Base-by-base conservation (phyloP, 1,140 invertebrate species). In the Euwallacea fornicatus region DNA sequence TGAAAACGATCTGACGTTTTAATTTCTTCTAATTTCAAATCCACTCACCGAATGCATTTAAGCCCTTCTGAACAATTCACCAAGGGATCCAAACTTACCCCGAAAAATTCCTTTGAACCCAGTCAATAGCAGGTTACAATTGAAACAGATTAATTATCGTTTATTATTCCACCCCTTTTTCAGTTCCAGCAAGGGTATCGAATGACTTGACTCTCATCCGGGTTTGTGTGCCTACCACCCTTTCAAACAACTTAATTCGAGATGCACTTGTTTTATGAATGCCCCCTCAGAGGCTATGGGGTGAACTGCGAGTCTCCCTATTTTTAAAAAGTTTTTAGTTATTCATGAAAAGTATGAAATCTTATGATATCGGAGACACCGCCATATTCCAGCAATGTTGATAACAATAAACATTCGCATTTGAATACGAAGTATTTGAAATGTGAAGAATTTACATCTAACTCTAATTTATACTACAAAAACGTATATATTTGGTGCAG, bases 101-200 rank as follows among this genome's bases (percentile, higher is more conserved):
- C n/a, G 7, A 62, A 47, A 10, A 15, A n/a, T 50, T 44, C 62
- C 62, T 53, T 64, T 64, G 7, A 64, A 64, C 47, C 15, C 21
- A 16, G 10, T 21, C 13, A 53, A 13, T 15, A 53, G 21, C 62
- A 21, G 44, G 53, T 64, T 50, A 50, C 46, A 13, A 50, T 50
- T 50, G 46, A 50, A 50, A 50, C 46, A 11, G 46, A 50, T 71
- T 71, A 65, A 71, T 71, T 59, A 53, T 60, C 41, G 54, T 56
- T 56, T 47, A 71, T 71, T 65, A 71, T 71, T 59, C 62, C 62
- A 71, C 69, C 69, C 69, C 69, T 60, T 60, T 65, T n/a, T 42
- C 44, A 15, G 21, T 33, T 56, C 43, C 46, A 16, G 65, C 42
- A 65, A 59, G 62, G 69, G 69, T 65, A 71, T 71, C 69, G 62